Base-by-base conservation (phyloP, 2,888 invertebrate species). In the Melieria crassipennis region DNA sequence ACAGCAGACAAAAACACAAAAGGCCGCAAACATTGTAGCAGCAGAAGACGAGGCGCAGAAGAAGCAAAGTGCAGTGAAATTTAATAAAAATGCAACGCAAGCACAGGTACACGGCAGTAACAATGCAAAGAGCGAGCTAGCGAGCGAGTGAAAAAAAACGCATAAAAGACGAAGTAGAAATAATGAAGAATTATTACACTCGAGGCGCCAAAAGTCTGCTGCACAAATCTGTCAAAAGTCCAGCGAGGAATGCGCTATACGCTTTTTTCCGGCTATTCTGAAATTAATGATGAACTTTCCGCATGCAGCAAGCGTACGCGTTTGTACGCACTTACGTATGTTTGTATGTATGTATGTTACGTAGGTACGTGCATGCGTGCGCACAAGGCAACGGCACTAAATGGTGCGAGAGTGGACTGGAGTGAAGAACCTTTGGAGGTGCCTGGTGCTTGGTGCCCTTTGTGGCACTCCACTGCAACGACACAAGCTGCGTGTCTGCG, bases 181-280 rank as follows among this genome's bases (percentile, higher is more conserved):
- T 72, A 73, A 73, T 75, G 69, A 77, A 77, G 77, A 80, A 76
- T 79, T 77, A 79, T 79, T 75, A 72, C 78, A 78, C 74, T 75
- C 70, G 71, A 79, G 79, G 79, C 79, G 79, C 79, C 79, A 80
- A 80, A 80, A 77, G 79, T 79, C 79, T 79, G 78, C 76, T 78
- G 77, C 76, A 75, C 77, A 80, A 79, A 80, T 79, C 79, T 80
- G 79, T 80, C 79, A 78, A 80, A 80, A 78, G 74, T 76, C 71
- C 75, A 76, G 73, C 74, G 73, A 73, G 13, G 52, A 5, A 55
- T 11, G 10, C n/a, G 4, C 30, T 58, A 1, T 65, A 9, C 56
- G 45, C 43, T 65, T 13, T 9, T 67, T 67, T 62, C 4, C 56
- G 55, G 6, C 13, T 43, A 9, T 42, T 65, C 57, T 70, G 43